Evolutionary conservation across 2,797 vertebrate species (phyloP).

Genomic region (Parambassis ranga): DNA sequence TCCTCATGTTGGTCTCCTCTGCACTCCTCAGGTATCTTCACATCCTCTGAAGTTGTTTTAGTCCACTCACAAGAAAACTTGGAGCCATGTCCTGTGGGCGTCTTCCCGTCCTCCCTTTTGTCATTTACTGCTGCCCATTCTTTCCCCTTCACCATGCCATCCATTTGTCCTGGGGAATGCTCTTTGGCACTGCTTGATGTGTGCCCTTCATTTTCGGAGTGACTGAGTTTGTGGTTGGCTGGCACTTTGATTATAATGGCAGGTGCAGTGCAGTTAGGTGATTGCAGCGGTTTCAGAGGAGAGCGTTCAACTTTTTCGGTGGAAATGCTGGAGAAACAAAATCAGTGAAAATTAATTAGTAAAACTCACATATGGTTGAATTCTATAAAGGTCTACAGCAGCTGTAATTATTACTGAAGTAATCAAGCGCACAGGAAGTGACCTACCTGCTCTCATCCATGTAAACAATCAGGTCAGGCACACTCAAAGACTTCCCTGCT

Average conservation of each 20-base stretch:
- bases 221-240: not conserved
- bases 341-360: too few relatives aligned
- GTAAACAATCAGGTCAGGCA: constrained; percentile 63
- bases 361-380: too few relatives aligned
- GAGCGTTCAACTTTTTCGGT: constrained; percentile 11
- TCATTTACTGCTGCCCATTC: not conserved
- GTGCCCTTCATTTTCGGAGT: not conserved
- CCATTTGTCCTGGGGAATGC: not conserved
- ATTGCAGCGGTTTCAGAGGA: constrained; percentile 26
- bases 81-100: not conserved
- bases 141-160: not conserved
- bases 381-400: not conserved
- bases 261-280: constrained; percentile 2
- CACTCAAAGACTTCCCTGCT: constrained; percentile 53
- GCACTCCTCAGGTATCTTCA: not conserved
- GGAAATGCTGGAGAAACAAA: constrained; percentile 17
- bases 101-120: not conserved
- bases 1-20: constrained; percentile 21
- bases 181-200: not conserved
- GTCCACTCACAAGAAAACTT: constrained; percentile 42
- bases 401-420: not conserved
- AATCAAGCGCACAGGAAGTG: not conserved
- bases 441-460: constrained; percentile 63
- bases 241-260: not conserved
- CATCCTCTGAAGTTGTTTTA: not conserved